These are phyloP conservation scores for Ophthalmolycus amberensis DNA, from an alignment of 2,113 vertebrate genomes.

Conservation along the genomic window DNA sequence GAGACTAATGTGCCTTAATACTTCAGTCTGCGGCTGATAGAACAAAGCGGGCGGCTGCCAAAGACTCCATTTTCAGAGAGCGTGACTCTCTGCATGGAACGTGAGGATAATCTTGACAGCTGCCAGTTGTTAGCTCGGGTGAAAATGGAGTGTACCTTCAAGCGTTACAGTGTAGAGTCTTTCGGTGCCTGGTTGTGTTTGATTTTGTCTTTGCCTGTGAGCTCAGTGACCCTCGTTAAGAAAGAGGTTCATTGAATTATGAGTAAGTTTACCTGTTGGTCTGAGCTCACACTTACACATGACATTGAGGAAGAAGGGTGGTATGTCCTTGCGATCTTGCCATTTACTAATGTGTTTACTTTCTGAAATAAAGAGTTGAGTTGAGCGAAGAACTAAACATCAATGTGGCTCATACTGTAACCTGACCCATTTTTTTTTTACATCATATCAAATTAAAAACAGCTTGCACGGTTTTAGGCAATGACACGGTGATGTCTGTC, in stretches of 20 bases:
- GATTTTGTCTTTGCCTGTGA: conserved; percentile 46
- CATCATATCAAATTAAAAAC: conserved; percentile 33
- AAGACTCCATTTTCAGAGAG: conserved; percentile 66
- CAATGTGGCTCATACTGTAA: background rate
- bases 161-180: background rate
- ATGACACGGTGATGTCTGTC: conserved; percentile 29
- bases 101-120: conserved; percentile 55
- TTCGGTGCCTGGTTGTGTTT: conserved; percentile 35
- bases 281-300: conserved; percentile 9
- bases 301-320: conserved; percentile 13
- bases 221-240: conserved; percentile 44
- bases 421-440: conserved; percentile 9
- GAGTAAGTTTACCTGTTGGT: conserved; percentile 36
- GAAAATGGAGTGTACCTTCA: conserved; percentile 39
- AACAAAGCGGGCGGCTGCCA: conserved; percentile 66
- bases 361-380: conserved; percentile 1
- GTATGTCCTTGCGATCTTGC: conserved; percentile 14
- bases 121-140: conserved; percentile 60
- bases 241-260: conserved; percentile 51
- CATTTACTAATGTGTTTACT: background rate
- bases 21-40: conserved; percentile 57
- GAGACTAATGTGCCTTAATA: conserved; percentile 72
- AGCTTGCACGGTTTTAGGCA: conserved; percentile 21
- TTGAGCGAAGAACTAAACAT: background rate
- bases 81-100: conserved; percentile 46